Percentiles rank a stretch among this genome's conserved stretches.
Evolutionary conservation across 1,140 invertebrate species (phyloP).

Genomic region (Amphibalanus amphitrite): DNA sequence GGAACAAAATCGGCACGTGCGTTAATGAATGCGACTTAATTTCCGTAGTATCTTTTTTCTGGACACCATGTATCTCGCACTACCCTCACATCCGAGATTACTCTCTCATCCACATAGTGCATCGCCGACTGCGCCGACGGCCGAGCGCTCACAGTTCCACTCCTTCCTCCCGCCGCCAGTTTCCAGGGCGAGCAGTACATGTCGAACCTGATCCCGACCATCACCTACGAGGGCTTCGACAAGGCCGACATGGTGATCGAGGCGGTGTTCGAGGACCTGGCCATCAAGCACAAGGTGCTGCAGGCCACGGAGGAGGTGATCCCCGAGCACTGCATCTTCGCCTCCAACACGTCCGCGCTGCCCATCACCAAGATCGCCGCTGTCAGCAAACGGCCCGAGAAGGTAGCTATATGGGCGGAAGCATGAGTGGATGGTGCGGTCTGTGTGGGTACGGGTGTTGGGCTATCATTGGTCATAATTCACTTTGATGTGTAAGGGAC

Average conservation of each 20-base stretch:
- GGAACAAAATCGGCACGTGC: too few species aligned
- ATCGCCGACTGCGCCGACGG: too few species aligned
- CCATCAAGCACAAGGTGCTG: conserved; percentile 90
- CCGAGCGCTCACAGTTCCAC: too few species aligned
- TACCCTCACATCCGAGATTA: too few species aligned
- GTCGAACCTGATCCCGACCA: conserved; percentile 57
- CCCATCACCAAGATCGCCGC: conserved; percentile 90
- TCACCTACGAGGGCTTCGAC: conserved; percentile 72
- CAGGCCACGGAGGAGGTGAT: conserved; percentile 83
- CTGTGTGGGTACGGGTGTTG: too few species aligned
- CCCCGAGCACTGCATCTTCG: conserved; percentile 80
- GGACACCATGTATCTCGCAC: too few species aligned
- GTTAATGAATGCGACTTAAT: too few species aligned
- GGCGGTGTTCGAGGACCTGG: conserved; percentile 96
- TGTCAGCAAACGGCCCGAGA: conserved; percentile 79
- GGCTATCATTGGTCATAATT: too few species aligned
- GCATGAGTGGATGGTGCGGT: background rate
- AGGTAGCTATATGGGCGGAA: conserved; percentile 39
- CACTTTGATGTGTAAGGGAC: too few species aligned
- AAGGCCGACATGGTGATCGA: conserved; percentile 91
- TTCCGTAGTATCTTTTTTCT: too few species aligned
- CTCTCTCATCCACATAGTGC: too few species aligned
- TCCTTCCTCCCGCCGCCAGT: too few species aligned
- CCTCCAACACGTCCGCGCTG: conserved; percentile 94
- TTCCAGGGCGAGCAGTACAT: conserved; percentile 62